Evolutionary conservation across 2,797 vertebrate species (phyloP), one percentile per base, ranked within the genome.

Genomic region (Bryconaethiops microstoma): DNA sequence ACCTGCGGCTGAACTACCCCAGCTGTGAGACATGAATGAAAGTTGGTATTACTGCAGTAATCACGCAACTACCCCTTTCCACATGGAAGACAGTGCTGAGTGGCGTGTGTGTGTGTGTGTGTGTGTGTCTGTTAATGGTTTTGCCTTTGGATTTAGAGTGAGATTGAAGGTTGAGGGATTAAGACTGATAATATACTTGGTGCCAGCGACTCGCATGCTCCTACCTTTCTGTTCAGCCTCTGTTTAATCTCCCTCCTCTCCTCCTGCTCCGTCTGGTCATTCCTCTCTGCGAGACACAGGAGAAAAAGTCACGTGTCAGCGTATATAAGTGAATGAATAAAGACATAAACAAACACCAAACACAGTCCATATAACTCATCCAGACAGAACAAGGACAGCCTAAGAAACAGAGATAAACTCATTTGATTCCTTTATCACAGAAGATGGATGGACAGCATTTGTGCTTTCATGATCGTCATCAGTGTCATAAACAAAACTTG

Each of bases 171-270:
- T 12, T 13, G 5, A 45, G n/a, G 35, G 82, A 79, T 82, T 77
- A 81, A 23, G 5, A 42, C 57, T 68, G 50, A 74, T 80, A n/a
- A 69, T 29, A 76, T 80, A 71, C 21, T 76, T 80, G 14, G 29
- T 59, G 63, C n/a, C 13, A 5, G 45, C 12, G 6, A 42, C 64
- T 52, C 35, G 59, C 19, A 19, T 42, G 21, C 74, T 50, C 85
- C 12, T 93, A 99, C 97, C 96, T 99, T 99, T 93, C 97, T 95
- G 62, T 97, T 99, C 81, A 99, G 90, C 79, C 97, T 93, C 88
- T 98, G 97, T 88, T 99, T 99, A 91, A 99, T 98, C 91, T 99
- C 97, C 55, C 97, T 93, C 86, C 96, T 95, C 90, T 99, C 97
- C 77, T 99, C 97, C 86, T 99, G 96, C 70, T 99, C 97, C 5